These are phyloP conservation scores for Psammodynastes pulverulentus DNA, from an alignment of 2,113 vertebrate genomes.

Conservation along the genomic window DNA sequence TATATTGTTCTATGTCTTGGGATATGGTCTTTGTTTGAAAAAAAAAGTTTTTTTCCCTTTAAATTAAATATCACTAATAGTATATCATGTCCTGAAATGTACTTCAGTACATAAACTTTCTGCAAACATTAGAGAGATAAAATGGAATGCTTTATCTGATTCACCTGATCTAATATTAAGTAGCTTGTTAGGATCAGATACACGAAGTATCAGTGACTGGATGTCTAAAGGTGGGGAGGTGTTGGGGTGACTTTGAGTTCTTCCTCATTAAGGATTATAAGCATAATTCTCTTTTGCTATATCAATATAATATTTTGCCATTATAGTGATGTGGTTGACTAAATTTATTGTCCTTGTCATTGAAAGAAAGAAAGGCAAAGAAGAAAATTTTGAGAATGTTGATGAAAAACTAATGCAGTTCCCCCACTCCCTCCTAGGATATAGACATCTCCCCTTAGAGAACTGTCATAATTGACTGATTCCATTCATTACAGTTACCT, in stretches of 20 bases:
- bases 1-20: background rate
- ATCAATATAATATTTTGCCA: background rate
- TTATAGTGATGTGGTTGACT: background rate
- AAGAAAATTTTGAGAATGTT: background rate
- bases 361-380: background rate
- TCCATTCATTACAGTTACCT: background rate
- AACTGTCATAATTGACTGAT: background rate
- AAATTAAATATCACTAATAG: background rate
- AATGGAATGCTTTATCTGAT: background rate
- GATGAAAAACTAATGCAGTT: background rate
- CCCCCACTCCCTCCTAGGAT: background rate
- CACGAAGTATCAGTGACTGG: background rate
- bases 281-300: background rate
- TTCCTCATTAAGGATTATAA: background rate
- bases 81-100: background rate
- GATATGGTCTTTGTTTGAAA: background rate
- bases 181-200: background rate
- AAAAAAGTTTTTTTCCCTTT: background rate
- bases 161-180: background rate
- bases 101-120: background rate
- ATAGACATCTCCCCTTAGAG: background rate
- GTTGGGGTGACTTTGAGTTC: background rate
- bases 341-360: background rate
- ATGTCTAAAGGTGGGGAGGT: background rate
- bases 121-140: background rate